These are phyloP conservation scores for Myotis daubentonii DNA, from an alignment of 2,797 vertebrate species.

Conservation along the genomic window DNA sequence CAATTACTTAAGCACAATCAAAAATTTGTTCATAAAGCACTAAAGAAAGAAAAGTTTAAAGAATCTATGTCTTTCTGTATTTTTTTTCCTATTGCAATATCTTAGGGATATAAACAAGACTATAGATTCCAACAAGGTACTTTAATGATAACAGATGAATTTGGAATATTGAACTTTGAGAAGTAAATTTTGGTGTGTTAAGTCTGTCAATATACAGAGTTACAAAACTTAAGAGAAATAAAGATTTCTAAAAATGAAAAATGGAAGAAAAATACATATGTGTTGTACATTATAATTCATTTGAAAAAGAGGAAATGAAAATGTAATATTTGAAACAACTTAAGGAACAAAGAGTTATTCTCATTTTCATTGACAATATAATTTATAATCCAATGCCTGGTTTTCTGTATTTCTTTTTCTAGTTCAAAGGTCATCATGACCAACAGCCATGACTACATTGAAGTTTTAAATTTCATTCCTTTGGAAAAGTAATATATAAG, in stretches of 20 bases:
- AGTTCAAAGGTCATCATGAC: slow-evolving; percentile 64
- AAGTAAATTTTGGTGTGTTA: slow-evolving; percentile 36
- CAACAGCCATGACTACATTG: slow-evolving; percentile 36
- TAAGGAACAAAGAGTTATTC: slow-evolving; percentile 65
- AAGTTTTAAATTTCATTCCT: slow-evolving; percentile 75
- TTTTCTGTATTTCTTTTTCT: slow-evolving; percentile 59
- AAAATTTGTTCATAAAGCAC: slow-evolving; percentile 17
- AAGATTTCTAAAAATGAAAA: slow-evolving; percentile 54
- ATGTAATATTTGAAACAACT: slow-evolving; percentile 73
- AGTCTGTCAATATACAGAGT: slow-evolving; percentile 49
- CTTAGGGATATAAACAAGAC: neutral
- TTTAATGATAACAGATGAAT: slow-evolving; percentile 48
- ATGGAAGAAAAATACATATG: slow-evolving; percentile 64
- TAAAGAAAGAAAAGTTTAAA: slow-evolving; percentile 7
- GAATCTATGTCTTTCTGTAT: neutral
- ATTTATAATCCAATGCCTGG: slow-evolving; percentile 73
- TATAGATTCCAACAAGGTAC: neutral
- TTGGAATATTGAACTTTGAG: slow-evolving; percentile 37
- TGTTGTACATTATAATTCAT: slow-evolving; percentile 66
- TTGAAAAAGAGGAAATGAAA: slow-evolving; percentile 68
- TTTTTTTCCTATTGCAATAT: slow-evolving; percentile 17
- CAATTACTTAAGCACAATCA: neutral
- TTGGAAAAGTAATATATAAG: slow-evolving; percentile 56
- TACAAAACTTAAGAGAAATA: slow-evolving; percentile 57
- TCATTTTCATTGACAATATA: slow-evolving; percentile 73